Conservation (phyloP, 2,888 invertebrate species). For the Mythimna lalbum region DNA sequence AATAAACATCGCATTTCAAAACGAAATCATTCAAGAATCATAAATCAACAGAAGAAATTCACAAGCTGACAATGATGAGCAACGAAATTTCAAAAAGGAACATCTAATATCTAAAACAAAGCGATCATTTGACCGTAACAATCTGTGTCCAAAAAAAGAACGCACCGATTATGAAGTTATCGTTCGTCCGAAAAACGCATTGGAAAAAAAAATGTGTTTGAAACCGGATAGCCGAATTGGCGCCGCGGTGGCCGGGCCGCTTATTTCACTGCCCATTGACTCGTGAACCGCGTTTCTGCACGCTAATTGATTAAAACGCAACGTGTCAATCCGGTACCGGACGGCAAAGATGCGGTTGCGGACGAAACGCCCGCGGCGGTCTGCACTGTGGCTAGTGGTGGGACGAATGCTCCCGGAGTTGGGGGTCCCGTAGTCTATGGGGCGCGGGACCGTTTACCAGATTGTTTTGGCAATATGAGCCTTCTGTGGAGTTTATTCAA, state of each 20-base stretch:
- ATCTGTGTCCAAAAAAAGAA: conserved; percentile 59
- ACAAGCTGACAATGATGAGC: conserved; percentile 30
- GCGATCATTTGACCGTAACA: conserved; percentile 62
- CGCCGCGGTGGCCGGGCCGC: conserved; percentile 82
- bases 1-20: neutral
- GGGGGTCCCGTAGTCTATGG: conserved; percentile 21
- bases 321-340: conserved; percentile 81
- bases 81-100: conserved; percentile 42
- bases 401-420: conserved; percentile 23
- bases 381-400: conserved; percentile 64
- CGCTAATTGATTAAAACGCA: conserved; percentile 90
- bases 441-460: neutral
- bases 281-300: conserved; percentile 82
- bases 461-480: neutral
- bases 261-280: conserved; percentile 88
- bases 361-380: conserved; percentile 68
- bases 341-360: conserved; percentile 76
- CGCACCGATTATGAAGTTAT: conserved; percentile 81
- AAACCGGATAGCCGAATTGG: conserved; percentile 85
- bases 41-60: neutral
- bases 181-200: conserved; percentile 67
- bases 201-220: conserved; percentile 74
- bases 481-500: neutral
- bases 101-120: conserved; percentile 66
- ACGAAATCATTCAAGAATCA: conserved; percentile 6